These are phyloP conservation scores for Ctenosaura bakeri DNA, from an alignment of 2,797 vertebrate species.

Conservation along the genomic window DNA sequence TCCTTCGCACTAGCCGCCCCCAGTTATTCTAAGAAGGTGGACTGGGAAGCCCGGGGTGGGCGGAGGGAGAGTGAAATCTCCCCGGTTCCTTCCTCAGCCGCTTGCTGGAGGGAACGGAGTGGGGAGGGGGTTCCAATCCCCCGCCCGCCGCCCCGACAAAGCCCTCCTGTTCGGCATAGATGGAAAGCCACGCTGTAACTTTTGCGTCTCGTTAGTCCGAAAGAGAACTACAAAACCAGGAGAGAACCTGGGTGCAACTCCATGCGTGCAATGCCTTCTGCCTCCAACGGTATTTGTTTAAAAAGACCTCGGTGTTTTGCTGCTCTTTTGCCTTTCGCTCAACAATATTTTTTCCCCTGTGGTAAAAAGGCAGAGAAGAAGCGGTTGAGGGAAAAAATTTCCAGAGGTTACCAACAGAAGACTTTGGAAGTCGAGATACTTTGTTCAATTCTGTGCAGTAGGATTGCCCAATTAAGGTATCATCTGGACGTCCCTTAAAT, in stretches of 20 bases:
- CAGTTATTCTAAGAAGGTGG: background rate
- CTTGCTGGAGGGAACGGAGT: background rate
- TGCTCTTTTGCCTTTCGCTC: background rate
- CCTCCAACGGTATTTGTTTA: too few species aligned
- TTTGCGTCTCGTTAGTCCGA: background rate
- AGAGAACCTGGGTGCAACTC: background rate
- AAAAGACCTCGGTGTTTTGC: too few species aligned
- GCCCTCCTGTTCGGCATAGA: background rate
- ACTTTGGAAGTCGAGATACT: background rate
- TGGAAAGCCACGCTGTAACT: background rate
- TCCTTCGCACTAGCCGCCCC: background rate
- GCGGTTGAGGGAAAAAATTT: background rate
- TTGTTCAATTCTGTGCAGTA: background rate
- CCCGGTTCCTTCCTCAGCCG: too few species aligned
- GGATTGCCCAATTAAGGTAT: background rate
- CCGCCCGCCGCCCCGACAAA: background rate
- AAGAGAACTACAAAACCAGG: background rate
- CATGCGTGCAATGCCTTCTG: too few species aligned
- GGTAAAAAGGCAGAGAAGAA: too few species aligned
- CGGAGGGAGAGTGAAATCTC: rapidly evolving
- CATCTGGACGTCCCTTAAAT: background rate
- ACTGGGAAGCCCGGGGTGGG: background rate
- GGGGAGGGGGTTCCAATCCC: background rate
- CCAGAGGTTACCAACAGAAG: background rate
- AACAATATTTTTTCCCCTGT: background rate